Base-by-base conservation (phyloP, 2,113 vertebrate species). In the Anarrhichthys ocellatus region DNA sequence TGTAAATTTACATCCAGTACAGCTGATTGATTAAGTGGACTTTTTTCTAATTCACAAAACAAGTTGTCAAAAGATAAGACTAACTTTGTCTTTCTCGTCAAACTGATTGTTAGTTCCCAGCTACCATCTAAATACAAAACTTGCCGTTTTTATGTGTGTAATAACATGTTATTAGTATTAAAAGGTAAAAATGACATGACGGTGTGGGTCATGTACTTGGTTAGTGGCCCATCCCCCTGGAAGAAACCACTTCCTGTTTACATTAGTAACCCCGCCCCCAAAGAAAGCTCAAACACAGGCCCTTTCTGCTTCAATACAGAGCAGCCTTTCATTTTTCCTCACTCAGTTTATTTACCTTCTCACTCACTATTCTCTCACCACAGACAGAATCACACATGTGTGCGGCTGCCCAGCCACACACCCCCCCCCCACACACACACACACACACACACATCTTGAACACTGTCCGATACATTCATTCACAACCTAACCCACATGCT, bases 231-330 rank as follows among this genome's bases (percentile, higher is more conserved):
- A n/a, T 29, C 56, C 81, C 84, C 78, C 89, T 89, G 68, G 76
- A 92, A 88, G 85, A 79, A 79, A 89, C 17, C 64, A 92, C 94
- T 96, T 96, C 93, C 94, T 96, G 91, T 96, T 96, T 95, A 93
- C 95, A 78, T 94, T 93, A 92, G 92, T 88, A 78, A 22, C 91
- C 68, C 85, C 74, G 9, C 81, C 90, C 87, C 0, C 4, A 20
- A 5, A 58, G 13, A 1, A 62, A 20, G 80, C 90, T 89, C 88
- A 90, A 93, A 93, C 94, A 94, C 90, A 93, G 91, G 85, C 81
- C 76, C 88, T 93, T 93, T 94, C 90, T 88, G 61, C 81, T 44
- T 83, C 87, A 34, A 1, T n/a, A 86, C 87, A 82, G 89, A 93
- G 72, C 17, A 64, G 90, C 48, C 95, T 92, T 94, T 93, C 87